Evolutionary conservation across 2,797 vertebrate genomes (phyloP), one percentile per base, ranked within the genome.

Genomic region (Danio tinwini): DNA sequence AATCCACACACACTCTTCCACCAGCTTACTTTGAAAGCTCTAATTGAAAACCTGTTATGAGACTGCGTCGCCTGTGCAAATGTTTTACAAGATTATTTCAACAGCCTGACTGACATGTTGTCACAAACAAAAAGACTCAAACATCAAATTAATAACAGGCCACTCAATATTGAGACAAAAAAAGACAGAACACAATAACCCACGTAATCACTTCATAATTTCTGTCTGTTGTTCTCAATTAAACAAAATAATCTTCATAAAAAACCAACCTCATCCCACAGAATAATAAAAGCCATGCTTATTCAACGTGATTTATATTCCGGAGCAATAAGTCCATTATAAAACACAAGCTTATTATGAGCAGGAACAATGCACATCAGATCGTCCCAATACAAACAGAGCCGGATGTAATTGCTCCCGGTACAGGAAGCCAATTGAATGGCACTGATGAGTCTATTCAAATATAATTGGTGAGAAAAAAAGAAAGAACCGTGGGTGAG

Each of bases 291-390:
- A 49, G 63, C 21, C 49, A 61, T 61, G 19, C 74, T 37, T 68
- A 19, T 52, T 69, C 42, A 61, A 78, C 76, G n/a, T 74, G 65
- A 64, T 45, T 80, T 44, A 74, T 73, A 80, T 77, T 82, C 64
- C 29, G 19, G 62, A 58, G 62, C 16, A 62, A 67, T 47, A 64
- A 17, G 52, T 68, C 49, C 52, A 73, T 77, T 77, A 78, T 59
- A 52, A 78, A 67, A 82, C 39, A 78, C 44, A 59, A 37, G 53
- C 78, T 78, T 82, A 85, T 83, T 81, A 83, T 11, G 17, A 81
- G 64, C 64, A 10, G 55, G 69, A 81, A 77, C 49, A 77, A 37
- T 58, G 64, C 64, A 29, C 58, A 81, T 81, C 81, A 56, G 74
- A 83, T 80, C 59, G n/a, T 3, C 29, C 45, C 47, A 78, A 71